A percentile compares a stretch with the other conserved stretches of the same genome.
These are phyloP conservation scores for Coelopa pilipes DNA, from an alignment of 2,888 invertebrate species.

Conservation along the genomic window DNA sequence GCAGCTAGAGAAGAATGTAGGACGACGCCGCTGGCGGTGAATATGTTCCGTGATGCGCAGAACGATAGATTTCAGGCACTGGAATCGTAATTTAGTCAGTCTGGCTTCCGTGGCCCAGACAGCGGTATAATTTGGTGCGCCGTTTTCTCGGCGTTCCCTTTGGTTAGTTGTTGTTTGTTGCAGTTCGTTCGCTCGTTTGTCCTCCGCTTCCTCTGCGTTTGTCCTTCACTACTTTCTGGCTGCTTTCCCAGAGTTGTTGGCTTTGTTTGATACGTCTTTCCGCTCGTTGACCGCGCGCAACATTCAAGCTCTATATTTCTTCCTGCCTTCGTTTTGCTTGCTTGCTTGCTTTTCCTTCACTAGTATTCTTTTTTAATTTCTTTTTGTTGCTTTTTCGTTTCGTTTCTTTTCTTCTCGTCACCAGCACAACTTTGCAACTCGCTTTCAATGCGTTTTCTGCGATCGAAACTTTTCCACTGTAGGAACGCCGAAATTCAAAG, in stretches of 20 bases:
- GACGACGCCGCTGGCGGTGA: background rate
- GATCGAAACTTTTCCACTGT: conserved; percentile 23
- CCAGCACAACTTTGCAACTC: conserved; percentile 21
- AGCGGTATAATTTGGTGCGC: background rate
- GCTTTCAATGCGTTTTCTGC: conserved; percentile 20
- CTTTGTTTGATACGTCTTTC: conserved; percentile 3
- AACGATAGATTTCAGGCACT: too few relatives aligned
- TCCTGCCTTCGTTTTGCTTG: too few relatives aligned
- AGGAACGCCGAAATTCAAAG: background rate
- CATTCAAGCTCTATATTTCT: conserved; percentile 11
- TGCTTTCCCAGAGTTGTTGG: background rate
- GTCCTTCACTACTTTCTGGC: too few relatives aligned
- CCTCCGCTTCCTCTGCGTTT: too few relatives aligned
- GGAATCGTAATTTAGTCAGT: conserved; percentile 33
- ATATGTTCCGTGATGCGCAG: background rate
- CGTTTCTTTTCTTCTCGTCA: background rate
- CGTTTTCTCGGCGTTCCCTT: conserved; percentile 7
- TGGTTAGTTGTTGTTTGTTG: background rate
- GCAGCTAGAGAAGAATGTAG: conserved; percentile 29
- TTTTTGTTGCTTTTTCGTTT: conserved; percentile 5
- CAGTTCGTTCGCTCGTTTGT: too few relatives aligned
- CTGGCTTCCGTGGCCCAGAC: conserved; percentile 45
- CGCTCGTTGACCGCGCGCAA: conserved; percentile 11
- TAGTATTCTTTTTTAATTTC: conserved; percentile 12
- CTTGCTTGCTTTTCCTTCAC: too few relatives aligned